Conservation (phyloP, 2,113 vertebrate species). For the Raja brachyura region DNA sequence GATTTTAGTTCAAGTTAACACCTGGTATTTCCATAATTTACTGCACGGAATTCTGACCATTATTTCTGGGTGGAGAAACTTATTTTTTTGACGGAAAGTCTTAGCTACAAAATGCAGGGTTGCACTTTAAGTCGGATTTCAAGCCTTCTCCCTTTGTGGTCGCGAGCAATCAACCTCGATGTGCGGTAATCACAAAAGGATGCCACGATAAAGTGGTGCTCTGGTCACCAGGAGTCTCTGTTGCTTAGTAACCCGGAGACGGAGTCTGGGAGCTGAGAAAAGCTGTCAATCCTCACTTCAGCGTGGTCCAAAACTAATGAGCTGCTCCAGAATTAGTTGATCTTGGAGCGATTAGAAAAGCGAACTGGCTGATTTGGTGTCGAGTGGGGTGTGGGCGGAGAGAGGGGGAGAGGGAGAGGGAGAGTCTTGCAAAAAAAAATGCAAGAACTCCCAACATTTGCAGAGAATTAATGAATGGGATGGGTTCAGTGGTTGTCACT, state of each 20-base stretch:
- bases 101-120: neutral
- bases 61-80: neutral
- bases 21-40: neutral
- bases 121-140: neutral
- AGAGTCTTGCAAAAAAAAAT: neutral
- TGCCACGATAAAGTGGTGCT: conserved; percentile 16
- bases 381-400: too few species aligned
- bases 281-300: conserved; percentile 28
- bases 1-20: neutral
- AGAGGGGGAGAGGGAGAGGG: too few species aligned
- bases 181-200: conserved; percentile 9
- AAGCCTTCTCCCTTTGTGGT: neutral
- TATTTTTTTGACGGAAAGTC: neutral
- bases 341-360: neutral
- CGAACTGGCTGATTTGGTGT: neutral
- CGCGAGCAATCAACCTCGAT: conserved; percentile 11
- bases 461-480: conserved; percentile 12
- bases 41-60: neutral
- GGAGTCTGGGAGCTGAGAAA: conserved; percentile 17
- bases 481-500: neutral
- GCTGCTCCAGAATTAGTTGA: conserved; percentile 19
- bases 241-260: conserved; percentile 26
- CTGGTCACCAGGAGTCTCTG: conserved; percentile 21
- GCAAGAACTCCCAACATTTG: neutral
- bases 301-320: conserved; percentile 10